A percentile compares a stretch with the other conserved stretches of the same genome.
Conservation (phyloP, 2,888 invertebrate genomes). For the Erpobdella octoculata region DNA sequence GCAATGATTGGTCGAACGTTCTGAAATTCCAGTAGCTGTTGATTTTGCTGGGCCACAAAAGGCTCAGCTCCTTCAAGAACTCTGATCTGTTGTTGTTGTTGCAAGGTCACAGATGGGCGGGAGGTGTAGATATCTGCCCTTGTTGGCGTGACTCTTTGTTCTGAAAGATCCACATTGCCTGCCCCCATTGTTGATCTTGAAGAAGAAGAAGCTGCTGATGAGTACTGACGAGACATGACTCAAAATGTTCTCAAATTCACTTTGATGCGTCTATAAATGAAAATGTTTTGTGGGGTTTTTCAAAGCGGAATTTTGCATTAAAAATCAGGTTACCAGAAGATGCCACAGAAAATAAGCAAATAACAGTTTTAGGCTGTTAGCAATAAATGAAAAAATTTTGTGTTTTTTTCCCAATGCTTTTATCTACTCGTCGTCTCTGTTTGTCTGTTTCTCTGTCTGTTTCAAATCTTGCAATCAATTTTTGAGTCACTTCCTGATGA, state of each 20-base stretch:
- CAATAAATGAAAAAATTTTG: no score
- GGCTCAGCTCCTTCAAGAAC: not conserved
- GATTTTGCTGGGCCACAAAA: not conserved
- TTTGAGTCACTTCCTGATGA: no score
- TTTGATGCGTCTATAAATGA: no score
- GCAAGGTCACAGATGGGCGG: not conserved
- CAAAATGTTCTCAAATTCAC: not conserved
- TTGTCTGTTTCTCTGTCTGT: no score
- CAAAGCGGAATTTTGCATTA: no score
- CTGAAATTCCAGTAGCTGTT: not conserved
- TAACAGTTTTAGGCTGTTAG: no score
- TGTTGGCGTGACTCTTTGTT: constrained; percentile 2
- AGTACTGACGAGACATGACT: constrained; percentile 10
- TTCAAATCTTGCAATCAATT: no score
- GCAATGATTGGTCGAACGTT: constrained; percentile 25
- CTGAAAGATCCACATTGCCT: not conserved
- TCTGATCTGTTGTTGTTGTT: not conserved
- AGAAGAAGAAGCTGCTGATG: not conserved
- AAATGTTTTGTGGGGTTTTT: no score
- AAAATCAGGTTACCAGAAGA: no score
- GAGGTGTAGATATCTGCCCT: not conserved
- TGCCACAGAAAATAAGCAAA: no score
- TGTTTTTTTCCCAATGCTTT: no score
- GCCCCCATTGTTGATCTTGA: not conserved
- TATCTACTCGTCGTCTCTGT: no score